Evolutionary conservation across 2,797 vertebrate genomes (phyloP), one percentile per base, ranked within the genome.

Genomic region (Fundulus diaphanus): DNA sequence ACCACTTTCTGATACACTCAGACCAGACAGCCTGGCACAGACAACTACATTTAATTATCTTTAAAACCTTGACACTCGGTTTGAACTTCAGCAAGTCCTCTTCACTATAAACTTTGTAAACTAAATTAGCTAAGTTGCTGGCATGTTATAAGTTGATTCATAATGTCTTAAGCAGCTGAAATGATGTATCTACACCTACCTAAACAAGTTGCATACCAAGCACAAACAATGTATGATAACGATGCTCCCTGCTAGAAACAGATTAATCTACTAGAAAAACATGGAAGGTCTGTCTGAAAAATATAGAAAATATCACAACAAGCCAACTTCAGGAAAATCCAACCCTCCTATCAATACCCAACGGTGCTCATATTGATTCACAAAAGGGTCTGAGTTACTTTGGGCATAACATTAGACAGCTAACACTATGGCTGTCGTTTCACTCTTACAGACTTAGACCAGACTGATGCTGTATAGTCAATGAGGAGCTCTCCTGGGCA

Each of bases 391-490:
- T 49, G 13, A 31, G 35, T 9, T 20, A 40, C 63, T 65, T 33
- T 63, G 20, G 22, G 22, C 63, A 31, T 8, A 48, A 16, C n/a
- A 0, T 67, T 46, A 27, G 27, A 12, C 22, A 71, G 20, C 20
- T 52, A 22, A 27, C 33, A n/a, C 22, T 72, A 37, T 40, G 33
- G 11, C 7, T 67, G 29, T 61, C 29, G 24, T n/a, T 40, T 56
- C 35, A 7, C 11, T 49, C 73, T 15, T 29, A 37, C 79, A 48
- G 68, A 76, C 49, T 81, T 80, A 12, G 22, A 65, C 33, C 61
- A 65, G 69, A 81, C 76, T 87, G 67, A 79, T 74, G 51, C 65
- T 16, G 35, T 33, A 70, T 5, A 42, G 66, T 78, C 66, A 87
- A 76, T 79, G 71, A 66, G 56, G 59, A 74, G 51, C 13, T 70